These are phyloP conservation scores for Oxycera nigricornis DNA, from an alignment of 2,888 invertebrate species.

Conservation along the genomic window DNA sequence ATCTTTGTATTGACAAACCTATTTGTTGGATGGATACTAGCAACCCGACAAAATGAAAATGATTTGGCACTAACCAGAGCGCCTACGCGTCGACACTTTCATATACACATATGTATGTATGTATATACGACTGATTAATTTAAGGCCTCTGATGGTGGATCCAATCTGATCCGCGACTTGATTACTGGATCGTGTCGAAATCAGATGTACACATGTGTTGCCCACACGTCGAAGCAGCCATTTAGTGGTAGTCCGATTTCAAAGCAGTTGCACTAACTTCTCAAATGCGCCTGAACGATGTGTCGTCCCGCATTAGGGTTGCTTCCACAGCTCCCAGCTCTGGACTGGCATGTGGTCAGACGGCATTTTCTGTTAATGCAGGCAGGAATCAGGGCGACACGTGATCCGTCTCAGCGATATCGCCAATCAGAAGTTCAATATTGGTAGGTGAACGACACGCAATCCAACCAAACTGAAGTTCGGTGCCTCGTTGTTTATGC, in stretches of 20 bases:
- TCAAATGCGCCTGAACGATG: background rate
- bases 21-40: background rate
- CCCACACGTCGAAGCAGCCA: conserved; percentile 11
- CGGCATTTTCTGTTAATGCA: conserved; percentile 9
- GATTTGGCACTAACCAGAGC: conserved; percentile 12
- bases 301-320: background rate
- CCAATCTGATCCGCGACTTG: background rate
- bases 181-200: conserved; percentile 19
- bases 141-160: background rate
- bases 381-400: background rate
- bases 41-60: background rate
- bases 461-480: background rate
- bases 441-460: background rate
- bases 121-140: background rate
- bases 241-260: background rate
- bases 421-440: background rate
- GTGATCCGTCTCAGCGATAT: background rate
- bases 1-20: background rate
- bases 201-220: conserved; percentile 23
- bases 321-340: background rate
- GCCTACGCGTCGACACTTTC: conserved; percentile 14
- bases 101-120: too few species aligned
- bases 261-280: background rate
- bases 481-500: background rate
- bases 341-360: background rate